These are phyloP conservation scores for Orthosia gracilis DNA, from an alignment of 2,888 invertebrate species.

Conservation along the genomic window DNA sequence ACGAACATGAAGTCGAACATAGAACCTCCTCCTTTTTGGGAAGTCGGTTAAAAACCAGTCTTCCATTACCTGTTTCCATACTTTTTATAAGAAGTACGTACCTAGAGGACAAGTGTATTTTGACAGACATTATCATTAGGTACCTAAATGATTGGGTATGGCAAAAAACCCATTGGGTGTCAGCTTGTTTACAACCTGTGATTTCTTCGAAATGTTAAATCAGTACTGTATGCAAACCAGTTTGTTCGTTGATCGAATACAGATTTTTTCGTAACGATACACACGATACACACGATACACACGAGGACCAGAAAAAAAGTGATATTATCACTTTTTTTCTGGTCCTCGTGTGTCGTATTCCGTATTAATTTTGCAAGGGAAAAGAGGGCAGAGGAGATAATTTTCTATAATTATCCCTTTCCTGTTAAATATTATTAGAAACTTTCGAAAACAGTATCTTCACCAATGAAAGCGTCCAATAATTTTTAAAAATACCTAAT, in stretches of 20 bases:
- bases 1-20: too few relatives aligned
- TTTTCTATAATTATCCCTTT: neutral
- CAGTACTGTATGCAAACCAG: slow-evolving; percentile 32
- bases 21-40: too few relatives aligned
- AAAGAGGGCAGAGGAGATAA: too few relatives aligned
- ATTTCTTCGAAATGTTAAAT: slow-evolving; percentile 35
- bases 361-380: neutral
- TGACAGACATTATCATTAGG: neutral
- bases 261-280: neutral
- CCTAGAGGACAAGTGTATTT: neutral
- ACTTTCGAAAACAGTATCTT: too few relatives aligned
- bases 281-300: too few relatives aligned
- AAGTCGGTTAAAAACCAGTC: too few relatives aligned
- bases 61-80: neutral
- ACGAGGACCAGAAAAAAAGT: too few relatives aligned
- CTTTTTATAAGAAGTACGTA: neutral
- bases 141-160: neutral
- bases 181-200: slow-evolving; percentile 22
- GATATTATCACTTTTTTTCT: neutral
- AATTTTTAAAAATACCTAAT: too few relatives aligned
- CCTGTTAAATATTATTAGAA: too few relatives aligned
- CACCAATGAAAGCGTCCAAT: too few relatives aligned
- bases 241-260: slow-evolving; percentile 19
- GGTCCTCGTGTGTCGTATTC: neutral
- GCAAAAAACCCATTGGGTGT: slow-evolving; percentile 19